Percentiles rank a stretch among this genome's conserved stretches.
Evolutionary conservation across 2,888 invertebrate genomes (phyloP).

Genomic region (Ophion obscuratus): DNA sequence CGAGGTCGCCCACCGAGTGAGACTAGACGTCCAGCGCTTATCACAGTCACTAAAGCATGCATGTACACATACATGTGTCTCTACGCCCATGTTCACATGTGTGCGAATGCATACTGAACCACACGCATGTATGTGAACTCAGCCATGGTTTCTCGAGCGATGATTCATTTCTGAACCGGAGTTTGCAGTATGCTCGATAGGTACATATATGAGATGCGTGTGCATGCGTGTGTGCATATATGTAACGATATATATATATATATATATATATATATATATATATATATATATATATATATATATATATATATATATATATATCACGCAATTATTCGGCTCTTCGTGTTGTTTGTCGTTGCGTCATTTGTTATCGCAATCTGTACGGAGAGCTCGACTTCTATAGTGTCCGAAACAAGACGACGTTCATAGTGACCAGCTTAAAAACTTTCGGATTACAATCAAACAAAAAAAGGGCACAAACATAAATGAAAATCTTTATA

Average conservation of each 20-base stretch:
- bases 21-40: constrained; percentile 42
- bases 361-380: constrained; percentile 72
- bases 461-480: neutral
- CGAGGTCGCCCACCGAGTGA: constrained; percentile 50
- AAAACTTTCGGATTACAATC: neutral
- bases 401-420: neutral
- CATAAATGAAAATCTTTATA: neutral
- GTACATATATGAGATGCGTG: neutral
- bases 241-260: neutral
- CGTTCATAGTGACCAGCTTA: neutral
- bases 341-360: constrained; percentile 66
- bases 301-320: neutral
- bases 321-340: constrained; percentile 67
- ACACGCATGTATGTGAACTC: constrained; percentile 15
- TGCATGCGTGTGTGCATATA: neutral
- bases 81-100: neutral
- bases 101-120: neutral
- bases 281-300: neutral
- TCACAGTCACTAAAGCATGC: neutral
- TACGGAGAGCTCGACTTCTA: constrained; percentile 19
- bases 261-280: neutral
- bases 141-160: constrained; percentile 32
- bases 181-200: constrained; percentile 8
- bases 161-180: constrained; percentile 58
- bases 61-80: too few species aligned